A percentile compares a stretch with the other conserved stretches of the same genome.
These are phyloP conservation scores for Cabera pusaria DNA, from an alignment of 2,888 invertebrate species.

Conservation along the genomic window DNA sequence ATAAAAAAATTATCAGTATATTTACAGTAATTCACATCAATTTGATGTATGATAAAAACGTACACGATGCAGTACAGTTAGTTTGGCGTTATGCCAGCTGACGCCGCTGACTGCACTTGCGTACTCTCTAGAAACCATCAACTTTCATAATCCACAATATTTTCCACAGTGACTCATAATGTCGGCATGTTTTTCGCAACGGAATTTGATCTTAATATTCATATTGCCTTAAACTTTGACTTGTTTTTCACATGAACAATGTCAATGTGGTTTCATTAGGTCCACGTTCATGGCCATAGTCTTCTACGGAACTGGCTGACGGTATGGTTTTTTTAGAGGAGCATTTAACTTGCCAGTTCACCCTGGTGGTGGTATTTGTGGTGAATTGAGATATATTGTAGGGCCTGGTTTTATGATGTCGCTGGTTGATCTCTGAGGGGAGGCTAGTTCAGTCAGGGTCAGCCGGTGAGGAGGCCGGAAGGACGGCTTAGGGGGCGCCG, in stretches of 20 bases:
- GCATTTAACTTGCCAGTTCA: no score
- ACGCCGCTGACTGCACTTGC: slow-evolving; percentile 35
- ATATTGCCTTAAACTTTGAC: no score
- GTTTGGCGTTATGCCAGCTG: slow-evolving; percentile 53
- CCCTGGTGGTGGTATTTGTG: no score
- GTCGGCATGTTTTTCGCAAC: slow-evolving; percentile 1
- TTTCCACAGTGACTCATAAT: background rate
- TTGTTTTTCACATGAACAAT: background rate
- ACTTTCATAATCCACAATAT: slow-evolving; percentile 1
- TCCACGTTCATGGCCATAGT: background rate
- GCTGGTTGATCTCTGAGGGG: slow-evolving; percentile 32
- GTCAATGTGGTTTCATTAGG: background rate
- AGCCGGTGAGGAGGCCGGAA: slow-evolving; percentile 41
- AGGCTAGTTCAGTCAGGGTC: slow-evolving; percentile 40
- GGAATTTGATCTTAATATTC: background rate
- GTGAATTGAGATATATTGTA: background rate
- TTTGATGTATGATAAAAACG: slow-evolving; percentile 72
- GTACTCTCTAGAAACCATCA: no score
- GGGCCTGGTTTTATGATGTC: no score
- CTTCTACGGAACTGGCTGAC: background rate
- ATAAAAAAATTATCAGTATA: slow-evolving; percentile 71
- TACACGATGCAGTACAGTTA: slow-evolving; percentile 48
- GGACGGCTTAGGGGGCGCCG: slow-evolving; percentile 78
- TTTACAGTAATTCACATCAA: slow-evolving; percentile 80
- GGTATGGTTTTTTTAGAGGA: background rate